phyloP scores from a whole-genome alignment of 2,888 invertebrate genomes.

The Lepetodrilus schrolli region DNA sequence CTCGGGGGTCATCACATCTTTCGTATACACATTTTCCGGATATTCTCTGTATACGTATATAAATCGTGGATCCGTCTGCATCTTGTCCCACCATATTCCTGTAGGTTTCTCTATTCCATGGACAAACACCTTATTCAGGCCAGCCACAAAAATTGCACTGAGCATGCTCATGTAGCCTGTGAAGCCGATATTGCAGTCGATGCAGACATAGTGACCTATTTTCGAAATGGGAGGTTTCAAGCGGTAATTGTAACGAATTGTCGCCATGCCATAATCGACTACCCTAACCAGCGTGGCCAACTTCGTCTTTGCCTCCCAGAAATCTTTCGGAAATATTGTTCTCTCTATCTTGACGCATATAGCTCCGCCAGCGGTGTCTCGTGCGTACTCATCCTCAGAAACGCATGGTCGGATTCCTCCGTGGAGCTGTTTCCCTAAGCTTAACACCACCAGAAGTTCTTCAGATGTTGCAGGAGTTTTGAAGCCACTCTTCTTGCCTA shows the following conservation, averaged over 20 bases:
- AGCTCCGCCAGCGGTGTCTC: constrained; percentile 39
- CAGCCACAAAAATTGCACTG: constrained; percentile 44
- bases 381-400: constrained; percentile 35
- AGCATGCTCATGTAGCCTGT: constrained; percentile 41
- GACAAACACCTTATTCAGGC: constrained; percentile 46
- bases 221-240: constrained; percentile 37
- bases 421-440: constrained; percentile 32
- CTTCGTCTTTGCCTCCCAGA: constrained; percentile 39
- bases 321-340: constrained; percentile 39
- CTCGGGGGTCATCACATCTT: constrained; percentile 42
- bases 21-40: constrained; percentile 42
- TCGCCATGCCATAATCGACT: constrained; percentile 38
- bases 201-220: constrained; percentile 46
- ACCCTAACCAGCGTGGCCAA: constrained; percentile 40
- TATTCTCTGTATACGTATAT: constrained; percentile 46
- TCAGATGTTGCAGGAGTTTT: constrained; percentile 35
- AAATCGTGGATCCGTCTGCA: constrained; percentile 40
- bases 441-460: constrained; percentile 36
- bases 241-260: constrained; percentile 29
- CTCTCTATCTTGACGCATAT: constrained; percentile 43
- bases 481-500: constrained; percentile 42
- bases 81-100: constrained; percentile 43
- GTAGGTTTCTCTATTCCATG: constrained; percentile 43
- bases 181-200: constrained; percentile 45
- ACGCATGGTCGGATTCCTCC: constrained; percentile 45